Base-by-base conservation (phyloP, 2,797 vertebrate species). In the Tolypeutes matacus region DNA sequence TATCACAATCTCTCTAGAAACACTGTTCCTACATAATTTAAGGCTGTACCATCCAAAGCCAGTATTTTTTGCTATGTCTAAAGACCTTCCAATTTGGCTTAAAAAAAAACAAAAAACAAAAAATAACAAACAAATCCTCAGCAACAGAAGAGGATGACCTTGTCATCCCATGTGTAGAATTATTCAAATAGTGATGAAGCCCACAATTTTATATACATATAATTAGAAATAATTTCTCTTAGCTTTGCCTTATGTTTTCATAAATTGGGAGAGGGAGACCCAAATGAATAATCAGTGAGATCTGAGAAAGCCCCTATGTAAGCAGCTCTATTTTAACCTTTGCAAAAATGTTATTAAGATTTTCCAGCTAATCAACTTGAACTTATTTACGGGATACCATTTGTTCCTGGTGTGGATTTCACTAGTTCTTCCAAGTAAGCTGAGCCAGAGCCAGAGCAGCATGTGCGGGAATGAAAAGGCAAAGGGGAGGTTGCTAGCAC, bases 171-270 rank as follows among this genome's bases (percentile, higher is more conserved):
- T 20, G 21, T 20, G 42, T 51, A 86, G 0, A 13, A 34, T 5
- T 86, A 14, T 62, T 84, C 42, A 39, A 78, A 83, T 0, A 73
- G 15, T 11, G 15, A 14, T 46, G 11, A 69, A 56, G 6, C 21
- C 27, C 49, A 83, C 62, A 12, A 27, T 92, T 90, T 62, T 49
- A 46, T 42, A 72, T 51, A 60, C 53, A n/a, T n/a, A n/a, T 29
- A 58, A 56, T n/a, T 85, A 72, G 27, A 86, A 65, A 53, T 36
- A 31, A 70, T 90, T 89, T 51, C 64, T 83, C 76, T 67, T 60
- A 18, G n/a, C 39, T 89, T 83, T 65, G 84, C 58, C 67, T 65
- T 91, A 31, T 73, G 20, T 62, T 81, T 89, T 77, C 27, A 73
- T 72, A 75, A 65, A 4, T 0, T 3, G 17, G 20, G 21, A 7